Base-by-base conservation (phyloP, 2,113 vertebrate genomes). In the Danionella cerebrum region DNA sequence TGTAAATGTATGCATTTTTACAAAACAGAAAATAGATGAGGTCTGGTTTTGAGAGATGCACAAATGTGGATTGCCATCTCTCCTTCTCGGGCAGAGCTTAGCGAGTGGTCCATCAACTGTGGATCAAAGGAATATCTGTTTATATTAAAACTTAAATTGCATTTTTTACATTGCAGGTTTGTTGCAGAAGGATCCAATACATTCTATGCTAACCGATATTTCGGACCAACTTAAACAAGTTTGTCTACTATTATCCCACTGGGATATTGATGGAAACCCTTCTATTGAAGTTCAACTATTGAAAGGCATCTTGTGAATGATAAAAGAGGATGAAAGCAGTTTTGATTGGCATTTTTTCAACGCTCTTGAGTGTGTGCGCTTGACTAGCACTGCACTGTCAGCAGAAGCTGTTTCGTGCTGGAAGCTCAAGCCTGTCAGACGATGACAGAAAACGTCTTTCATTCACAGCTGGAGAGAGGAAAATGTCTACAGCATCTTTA, bases 311-410 rank as follows among this genome's bases (percentile, higher is more conserved):
- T 65, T 53, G 35, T 71, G 52, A 63, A 71, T 64, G 22, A 54
- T 65, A 73, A 59, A 64, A 58, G 27, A 16, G 27, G 65, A 57
- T 63, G 42, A 66, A 41, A 39, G 41, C 31, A 51, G 52, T 31
- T 52, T 33, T 72, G 73, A 79, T 66, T 74, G 73, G 58, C 66
- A 19, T n/a, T 5, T 65, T n/a, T 21, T 76, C 65, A 72, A 65
- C 21, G 29, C 58, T 9, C 27, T 41, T 27, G 18, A 11, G 16
- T n/a, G 31, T 6, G 27, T 13, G 4, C 22, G 1, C 25, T 44
- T 71, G 72, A 71, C 71, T 59, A 45, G 45, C 10, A 1, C 2
- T 50, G 73, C 60, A 33, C 21, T 36, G 31, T 76, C 68, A 76
- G 73, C 75, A 73, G 59, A 55, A 54, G 25, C 4, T 6, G 4